Conservation (phyloP, 1,140 invertebrate species). For the Drosophila insularis region DNA sequence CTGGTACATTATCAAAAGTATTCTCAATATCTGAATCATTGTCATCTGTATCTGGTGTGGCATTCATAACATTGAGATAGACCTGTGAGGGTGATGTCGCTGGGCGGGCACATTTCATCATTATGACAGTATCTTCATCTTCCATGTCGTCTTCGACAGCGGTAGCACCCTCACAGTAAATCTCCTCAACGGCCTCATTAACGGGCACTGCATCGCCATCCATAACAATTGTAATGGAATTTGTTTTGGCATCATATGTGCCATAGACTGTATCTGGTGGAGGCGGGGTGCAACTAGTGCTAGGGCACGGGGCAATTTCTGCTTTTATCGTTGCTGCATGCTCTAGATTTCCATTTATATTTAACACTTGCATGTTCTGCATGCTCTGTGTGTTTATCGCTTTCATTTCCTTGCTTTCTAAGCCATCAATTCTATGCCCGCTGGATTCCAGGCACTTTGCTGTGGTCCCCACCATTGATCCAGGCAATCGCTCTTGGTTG, state of each 20-base stretch:
- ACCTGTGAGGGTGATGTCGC: slow-evolving; percentile 79
- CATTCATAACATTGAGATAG: slow-evolving; percentile 82
- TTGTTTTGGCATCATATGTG: slow-evolving; percentile 87
- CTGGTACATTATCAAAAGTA: slow-evolving; percentile 76
- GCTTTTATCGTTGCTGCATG: slow-evolving; percentile 46
- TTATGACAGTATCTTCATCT: slow-evolving; percentile 51
- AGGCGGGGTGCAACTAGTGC: slow-evolving; percentile 68
- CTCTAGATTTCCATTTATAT: slow-evolving; percentile 83
- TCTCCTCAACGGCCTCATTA: slow-evolving; percentile 83
- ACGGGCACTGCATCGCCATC: slow-evolving; percentile 85
- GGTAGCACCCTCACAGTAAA: slow-evolving; percentile 71
- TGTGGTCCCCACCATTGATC: slow-evolving; percentile 90
- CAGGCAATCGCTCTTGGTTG: slow-evolving; percentile 76
- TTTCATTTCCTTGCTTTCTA: slow-evolving; percentile 39
- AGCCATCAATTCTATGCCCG: slow-evolving; percentile 84
- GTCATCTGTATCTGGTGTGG: slow-evolving; percentile 79
- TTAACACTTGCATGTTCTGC: slow-evolving; percentile 59
- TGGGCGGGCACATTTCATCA: slow-evolving; percentile 80
- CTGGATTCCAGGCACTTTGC: slow-evolving; percentile 90
- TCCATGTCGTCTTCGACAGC: slow-evolving; percentile 41
- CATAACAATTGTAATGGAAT: slow-evolving; percentile 88
- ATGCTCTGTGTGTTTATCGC: slow-evolving; percentile 22
- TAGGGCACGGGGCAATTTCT: slow-evolving; percentile 37
- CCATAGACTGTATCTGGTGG: slow-evolving; percentile 85
- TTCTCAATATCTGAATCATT: slow-evolving; percentile 81